A percentile compares a stretch with the other conserved stretches of the same genome.
These are phyloP conservation scores for Corythornis cristatus DNA, from an alignment of 2,113 vertebrate species.

Conservation along the genomic window DNA sequence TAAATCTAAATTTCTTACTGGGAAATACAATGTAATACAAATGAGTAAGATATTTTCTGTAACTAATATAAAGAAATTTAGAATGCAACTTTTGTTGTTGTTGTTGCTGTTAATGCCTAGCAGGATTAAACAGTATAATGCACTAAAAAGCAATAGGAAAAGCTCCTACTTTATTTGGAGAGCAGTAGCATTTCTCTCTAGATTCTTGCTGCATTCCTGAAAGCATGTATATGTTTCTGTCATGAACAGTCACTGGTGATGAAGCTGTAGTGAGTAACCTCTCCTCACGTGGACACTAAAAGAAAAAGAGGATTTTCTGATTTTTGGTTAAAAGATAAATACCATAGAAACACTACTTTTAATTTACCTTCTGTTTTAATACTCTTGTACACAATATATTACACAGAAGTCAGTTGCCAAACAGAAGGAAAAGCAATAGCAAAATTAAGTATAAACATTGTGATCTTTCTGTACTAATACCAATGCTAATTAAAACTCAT, in stretches of 20 bases:
- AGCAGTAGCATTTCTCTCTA: slow-evolving; percentile 84
- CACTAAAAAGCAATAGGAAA: background rate
- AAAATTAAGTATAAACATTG: background rate
- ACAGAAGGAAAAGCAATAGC: background rate
- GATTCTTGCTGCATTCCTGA: slow-evolving; percentile 64
- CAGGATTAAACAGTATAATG: background rate
- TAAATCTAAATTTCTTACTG: background rate
- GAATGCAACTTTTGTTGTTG: too few species aligned
- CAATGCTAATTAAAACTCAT: background rate
- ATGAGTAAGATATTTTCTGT: background rate
- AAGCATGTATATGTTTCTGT: slow-evolving; percentile 77
- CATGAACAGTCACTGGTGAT: slow-evolving; percentile 66
- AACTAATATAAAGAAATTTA: background rate
- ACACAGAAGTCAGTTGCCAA: background rate
- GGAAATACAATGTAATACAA: background rate
- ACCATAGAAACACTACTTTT: background rate
- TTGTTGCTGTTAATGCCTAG: background rate
- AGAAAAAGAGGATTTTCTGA: slow-evolving; percentile 38
- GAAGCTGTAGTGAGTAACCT: slow-evolving; percentile 73
- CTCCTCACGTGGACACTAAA: slow-evolving; percentile 81
- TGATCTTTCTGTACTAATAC: background rate
- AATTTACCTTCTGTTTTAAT: background rate
- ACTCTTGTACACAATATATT: background rate
- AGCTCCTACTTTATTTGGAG: slow-evolving; percentile 84
- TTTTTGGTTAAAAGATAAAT: background rate